Conservation (phyloP, 2,113 vertebrate species). For the Lota lota region DNA sequence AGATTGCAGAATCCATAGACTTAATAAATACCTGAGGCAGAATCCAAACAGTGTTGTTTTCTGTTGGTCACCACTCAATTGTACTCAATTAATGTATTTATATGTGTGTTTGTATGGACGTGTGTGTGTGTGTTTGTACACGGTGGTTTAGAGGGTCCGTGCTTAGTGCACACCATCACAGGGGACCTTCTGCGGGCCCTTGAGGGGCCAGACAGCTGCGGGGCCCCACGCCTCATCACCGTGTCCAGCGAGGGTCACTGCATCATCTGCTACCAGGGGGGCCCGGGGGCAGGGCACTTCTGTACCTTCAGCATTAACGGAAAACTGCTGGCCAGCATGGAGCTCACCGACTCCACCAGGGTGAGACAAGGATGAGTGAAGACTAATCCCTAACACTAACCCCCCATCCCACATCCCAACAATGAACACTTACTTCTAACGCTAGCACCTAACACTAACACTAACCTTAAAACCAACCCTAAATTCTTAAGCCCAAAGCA, state of each 20-base stretch:
- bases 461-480: too few species aligned
- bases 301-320: conserved; percentile 99
- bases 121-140: conserved; percentile 2
- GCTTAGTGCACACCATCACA: conserved; percentile 97
- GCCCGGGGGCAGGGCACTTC: conserved; percentile 69
- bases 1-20: too few species aligned
- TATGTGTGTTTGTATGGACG: not conserved
- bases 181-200: conserved; percentile 93
- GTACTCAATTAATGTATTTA: not conserved
- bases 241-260: conserved; percentile 98
- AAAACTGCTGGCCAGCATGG: conserved; percentile 94
- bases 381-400: too few species aligned
- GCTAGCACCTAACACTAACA: too few species aligned
- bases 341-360: conserved; percentile 90
- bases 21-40: too few species aligned
- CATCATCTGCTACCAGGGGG: conserved; percentile 94
- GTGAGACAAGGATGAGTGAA: conserved; percentile 65
- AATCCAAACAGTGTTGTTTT: too few species aligned
- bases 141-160: conserved; percentile 85
- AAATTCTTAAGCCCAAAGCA: too few species aligned
- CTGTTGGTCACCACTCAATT: too few species aligned
- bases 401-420: too few species aligned
- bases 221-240: conserved; percentile 87
- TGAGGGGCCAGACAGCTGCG: conserved; percentile 89
- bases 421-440: too few species aligned